Evolutionary conservation across 2,888 invertebrate species (phyloP).

Genomic region (Noctua janthe): DNA sequence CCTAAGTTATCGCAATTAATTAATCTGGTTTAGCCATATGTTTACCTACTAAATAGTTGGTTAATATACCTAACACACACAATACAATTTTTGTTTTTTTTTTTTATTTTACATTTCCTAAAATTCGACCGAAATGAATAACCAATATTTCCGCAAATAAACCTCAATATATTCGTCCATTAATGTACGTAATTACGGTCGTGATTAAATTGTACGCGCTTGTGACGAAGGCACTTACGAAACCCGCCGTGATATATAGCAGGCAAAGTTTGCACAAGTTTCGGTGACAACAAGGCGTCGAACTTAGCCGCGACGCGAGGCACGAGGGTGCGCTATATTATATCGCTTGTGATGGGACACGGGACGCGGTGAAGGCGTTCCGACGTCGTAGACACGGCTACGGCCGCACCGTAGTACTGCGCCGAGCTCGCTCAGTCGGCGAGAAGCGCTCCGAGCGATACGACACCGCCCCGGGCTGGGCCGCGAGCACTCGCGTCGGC

Average conservation of each 20-base stretch:
- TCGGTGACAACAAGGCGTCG: constrained; percentile 49
- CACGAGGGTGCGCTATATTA: constrained; percentile 53
- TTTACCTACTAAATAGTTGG: background rate
- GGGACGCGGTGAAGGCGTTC: constrained; percentile 48
- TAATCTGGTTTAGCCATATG: background rate
- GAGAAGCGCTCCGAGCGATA: constrained; percentile 68
- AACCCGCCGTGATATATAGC: constrained; percentile 52
- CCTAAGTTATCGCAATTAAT: background rate
- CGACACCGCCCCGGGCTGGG: constrained; percentile 61
- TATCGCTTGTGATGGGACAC: constrained; percentile 38
- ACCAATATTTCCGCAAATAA: constrained; percentile 23
- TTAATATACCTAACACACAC: background rate
- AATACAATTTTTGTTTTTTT: background rate
- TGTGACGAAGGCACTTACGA: constrained; percentile 51
- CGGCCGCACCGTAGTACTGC: constrained; percentile 53
- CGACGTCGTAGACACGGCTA: constrained; percentile 64
- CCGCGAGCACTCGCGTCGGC: constrained; percentile 59
- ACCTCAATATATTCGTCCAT: constrained; percentile 14
- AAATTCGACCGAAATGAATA: background rate
- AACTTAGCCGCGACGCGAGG: constrained; percentile 36
- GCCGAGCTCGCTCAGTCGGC: constrained; percentile 66
- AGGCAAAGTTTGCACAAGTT: constrained; percentile 63
- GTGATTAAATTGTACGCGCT: constrained; percentile 55
- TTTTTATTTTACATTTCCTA: background rate
- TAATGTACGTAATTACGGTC: constrained; percentile 43